Conservation (phyloP, 2,797 vertebrate genomes). For the Fistularia commersonii region DNA sequence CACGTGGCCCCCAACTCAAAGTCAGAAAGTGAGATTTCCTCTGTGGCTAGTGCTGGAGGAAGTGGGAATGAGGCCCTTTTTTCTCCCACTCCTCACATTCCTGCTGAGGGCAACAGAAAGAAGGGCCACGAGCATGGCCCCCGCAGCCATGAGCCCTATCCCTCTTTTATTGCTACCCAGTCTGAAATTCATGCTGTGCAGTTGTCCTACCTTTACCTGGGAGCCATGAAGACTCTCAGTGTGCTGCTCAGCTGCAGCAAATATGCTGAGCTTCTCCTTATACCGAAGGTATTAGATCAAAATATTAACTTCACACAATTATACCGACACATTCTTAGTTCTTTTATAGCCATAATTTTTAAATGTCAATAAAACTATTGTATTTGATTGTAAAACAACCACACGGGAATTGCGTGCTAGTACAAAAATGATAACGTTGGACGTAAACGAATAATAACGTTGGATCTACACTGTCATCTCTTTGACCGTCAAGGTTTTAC, state of each 20-base stretch:
- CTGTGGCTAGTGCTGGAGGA: slow-evolving; percentile 67
- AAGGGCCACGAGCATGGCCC: slow-evolving; percentile 84
- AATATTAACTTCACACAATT: too few species aligned
- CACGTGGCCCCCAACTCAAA: slow-evolving; percentile 75
- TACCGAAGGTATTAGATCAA: slow-evolving; percentile 82
- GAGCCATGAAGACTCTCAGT: slow-evolving; percentile 95
- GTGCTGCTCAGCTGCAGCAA: slow-evolving; percentile 96
- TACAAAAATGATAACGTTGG: too few species aligned
- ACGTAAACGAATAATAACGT: too few species aligned
- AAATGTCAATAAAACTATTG: too few species aligned
- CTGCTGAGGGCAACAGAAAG: slow-evolving; percentile 78
- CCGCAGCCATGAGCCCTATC: slow-evolving; percentile 73
- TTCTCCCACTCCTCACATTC: slow-evolving; percentile 54
- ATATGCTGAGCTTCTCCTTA: slow-evolving; percentile 93
- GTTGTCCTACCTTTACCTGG: slow-evolving; percentile 93
- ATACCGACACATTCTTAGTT: too few species aligned
- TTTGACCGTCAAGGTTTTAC: slow-evolving; percentile 41
- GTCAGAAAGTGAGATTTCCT: slow-evolving; percentile 82
- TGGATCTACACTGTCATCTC: not conserved
- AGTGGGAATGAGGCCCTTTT: slow-evolving; percentile 58
- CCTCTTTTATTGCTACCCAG: slow-evolving; percentile 51
- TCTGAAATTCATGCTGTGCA: slow-evolving; percentile 93
- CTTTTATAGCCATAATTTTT: too few species aligned
- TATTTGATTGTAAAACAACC: too few species aligned
- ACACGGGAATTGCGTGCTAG: too few species aligned